These are phyloP conservation scores for Epinephelus cyanopodus DNA, from an alignment of 2,113 vertebrate genomes.

Conservation along the genomic window DNA sequence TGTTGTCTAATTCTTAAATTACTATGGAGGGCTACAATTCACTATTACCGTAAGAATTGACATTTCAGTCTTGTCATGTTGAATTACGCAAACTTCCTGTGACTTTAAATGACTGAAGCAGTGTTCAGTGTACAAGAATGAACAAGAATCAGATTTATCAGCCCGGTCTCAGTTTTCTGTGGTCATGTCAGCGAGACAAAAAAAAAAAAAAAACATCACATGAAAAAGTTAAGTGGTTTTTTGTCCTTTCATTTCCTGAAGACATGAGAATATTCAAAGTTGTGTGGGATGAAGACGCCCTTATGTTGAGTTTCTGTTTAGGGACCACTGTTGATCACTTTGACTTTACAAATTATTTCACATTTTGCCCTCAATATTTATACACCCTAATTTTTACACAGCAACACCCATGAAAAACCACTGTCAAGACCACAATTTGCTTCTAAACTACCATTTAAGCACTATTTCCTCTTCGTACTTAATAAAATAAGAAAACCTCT, in stretches of 20 bases:
- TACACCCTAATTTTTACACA: not conserved
- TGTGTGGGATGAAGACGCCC: not conserved
- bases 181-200: not conserved
- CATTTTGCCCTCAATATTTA: not conserved
- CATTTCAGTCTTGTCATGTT: not conserved
- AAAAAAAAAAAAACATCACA: not conserved
- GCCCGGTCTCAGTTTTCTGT: not conserved
- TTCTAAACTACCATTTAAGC: not conserved
- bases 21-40: not conserved
- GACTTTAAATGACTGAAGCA: not conserved
- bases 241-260: slow-evolving; percentile 8
- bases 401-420: not conserved
- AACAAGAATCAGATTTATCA: not conserved
- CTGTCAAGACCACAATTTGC: not conserved
- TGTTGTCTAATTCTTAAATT: not conserved
- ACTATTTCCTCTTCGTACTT: not conserved
- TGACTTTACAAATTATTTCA: not conserved
- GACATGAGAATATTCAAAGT: not conserved
- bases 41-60: not conserved
- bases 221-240: not conserved
- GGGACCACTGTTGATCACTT: not conserved
- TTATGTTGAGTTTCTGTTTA: not conserved
- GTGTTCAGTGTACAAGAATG: not conserved
- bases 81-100: not conserved
- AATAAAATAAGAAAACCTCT: not conserved